phyloP scores from a whole-genome alignment of 2,888 invertebrate genomes.

The Melangyna quadrimaculata region DNA sequence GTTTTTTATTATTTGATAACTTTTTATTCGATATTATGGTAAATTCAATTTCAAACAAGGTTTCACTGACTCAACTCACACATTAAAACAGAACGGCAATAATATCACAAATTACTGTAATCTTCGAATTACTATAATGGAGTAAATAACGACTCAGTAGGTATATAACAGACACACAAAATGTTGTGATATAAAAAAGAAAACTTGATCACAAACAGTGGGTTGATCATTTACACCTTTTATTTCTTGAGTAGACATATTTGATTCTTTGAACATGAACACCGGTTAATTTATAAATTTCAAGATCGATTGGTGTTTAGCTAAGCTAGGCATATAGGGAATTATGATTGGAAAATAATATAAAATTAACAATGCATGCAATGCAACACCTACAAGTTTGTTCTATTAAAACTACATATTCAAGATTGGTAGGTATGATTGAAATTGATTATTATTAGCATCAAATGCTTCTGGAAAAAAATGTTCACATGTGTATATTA shows the following conservation, averaged over 20 bases:
- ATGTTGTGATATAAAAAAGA: not conserved
- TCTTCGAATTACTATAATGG: not conserved
- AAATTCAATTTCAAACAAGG: conserved; percentile 10
- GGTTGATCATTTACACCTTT: conserved; percentile 41
- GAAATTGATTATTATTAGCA: not conserved
- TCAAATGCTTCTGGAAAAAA: not conserved
- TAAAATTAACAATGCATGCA: not conserved
- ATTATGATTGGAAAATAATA: not conserved
- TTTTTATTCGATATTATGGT: not conserved
- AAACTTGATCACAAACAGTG: not conserved
- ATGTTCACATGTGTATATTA: not conserved
- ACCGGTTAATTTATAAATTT: conserved; percentile 1
- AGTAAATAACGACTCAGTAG: conserved; percentile 38
- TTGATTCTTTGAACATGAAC: not conserved
- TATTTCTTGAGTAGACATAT: not conserved
- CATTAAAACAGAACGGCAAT: not conserved
- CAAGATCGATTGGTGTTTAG: not conserved
- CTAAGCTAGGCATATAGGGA: not conserved
- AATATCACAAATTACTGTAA: conserved; percentile 16
- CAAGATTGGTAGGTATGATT: not conserved
- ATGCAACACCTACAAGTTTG: not conserved
- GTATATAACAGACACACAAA: not conserved
- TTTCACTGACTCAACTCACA: conserved; percentile 6
- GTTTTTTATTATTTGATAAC: not conserved
- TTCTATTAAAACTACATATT: not conserved